Evolutionary conservation across 2,113 vertebrate species (phyloP).

Genomic region (Cyprinodon variegatus): DNA sequence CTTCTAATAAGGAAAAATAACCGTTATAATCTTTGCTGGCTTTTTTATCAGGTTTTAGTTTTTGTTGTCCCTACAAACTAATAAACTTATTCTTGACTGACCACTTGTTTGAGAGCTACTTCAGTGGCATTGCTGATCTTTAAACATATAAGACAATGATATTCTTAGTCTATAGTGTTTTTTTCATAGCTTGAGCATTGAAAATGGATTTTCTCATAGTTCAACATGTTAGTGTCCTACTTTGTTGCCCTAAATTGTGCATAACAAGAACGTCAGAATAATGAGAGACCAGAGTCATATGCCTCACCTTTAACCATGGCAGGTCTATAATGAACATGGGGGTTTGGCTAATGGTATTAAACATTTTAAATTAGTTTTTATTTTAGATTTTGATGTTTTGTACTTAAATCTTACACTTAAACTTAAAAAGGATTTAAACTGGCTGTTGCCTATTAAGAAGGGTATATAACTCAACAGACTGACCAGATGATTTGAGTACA

Average conservation of each 20-base stretch:
- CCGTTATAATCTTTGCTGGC: not conserved
- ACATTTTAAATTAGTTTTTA: too few relatives aligned
- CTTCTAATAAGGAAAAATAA: not conserved
- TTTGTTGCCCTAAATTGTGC: not conserved
- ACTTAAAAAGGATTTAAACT: too few relatives aligned
- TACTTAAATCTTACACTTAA: too few relatives aligned
- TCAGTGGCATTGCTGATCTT: not conserved
- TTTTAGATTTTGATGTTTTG: too few relatives aligned
- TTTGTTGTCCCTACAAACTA: not conserved
- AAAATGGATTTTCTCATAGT: not conserved
- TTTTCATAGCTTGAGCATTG: not conserved
- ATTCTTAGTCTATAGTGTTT: not conserved
- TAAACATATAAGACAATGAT: not conserved
- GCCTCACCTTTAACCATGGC: not conserved
- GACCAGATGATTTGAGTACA: too few relatives aligned
- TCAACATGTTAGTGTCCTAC: not conserved
- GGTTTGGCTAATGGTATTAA: not conserved
- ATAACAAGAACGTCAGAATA: not conserved
- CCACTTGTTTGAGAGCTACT: not conserved
- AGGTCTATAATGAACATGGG: not conserved
- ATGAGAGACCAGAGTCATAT: not conserved
- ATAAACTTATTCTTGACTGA: not conserved
- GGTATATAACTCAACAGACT: too few relatives aligned
- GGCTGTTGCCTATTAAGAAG: too few relatives aligned
- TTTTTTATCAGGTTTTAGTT: slow-evolving; percentile 11